These are phyloP conservation scores for Porites evermanni DNA, from an alignment of 92 coral and sea anemone genomes.

Conservation along the genomic window DNA sequence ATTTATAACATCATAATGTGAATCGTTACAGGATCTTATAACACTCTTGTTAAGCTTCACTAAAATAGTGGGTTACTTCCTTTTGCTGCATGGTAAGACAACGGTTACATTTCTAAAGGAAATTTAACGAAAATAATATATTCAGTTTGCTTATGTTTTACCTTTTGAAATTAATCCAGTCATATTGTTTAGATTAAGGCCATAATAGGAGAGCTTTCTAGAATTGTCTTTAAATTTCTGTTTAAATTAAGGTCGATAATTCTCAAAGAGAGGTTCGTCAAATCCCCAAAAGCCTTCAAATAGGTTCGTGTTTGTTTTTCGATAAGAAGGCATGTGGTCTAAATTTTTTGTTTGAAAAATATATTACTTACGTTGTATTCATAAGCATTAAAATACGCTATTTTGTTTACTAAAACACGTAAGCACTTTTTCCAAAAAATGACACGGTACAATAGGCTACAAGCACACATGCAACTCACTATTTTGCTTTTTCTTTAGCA, in stretches of 20 bases:
- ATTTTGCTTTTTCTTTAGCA: slow-evolving; percentile 10
- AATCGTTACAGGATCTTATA: not conserved
- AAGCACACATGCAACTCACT: not conserved
- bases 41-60: not conserved
- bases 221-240: slow-evolving; percentile 10
- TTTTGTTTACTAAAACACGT: not conserved
- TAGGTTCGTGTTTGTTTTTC: not conserved
- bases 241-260: slow-evolving; percentile 8
- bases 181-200: not conserved
- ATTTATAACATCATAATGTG: not conserved
- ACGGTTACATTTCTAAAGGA: not conserved
- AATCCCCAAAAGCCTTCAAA: not conserved
- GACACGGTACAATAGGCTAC: not conserved
- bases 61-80: not conserved
- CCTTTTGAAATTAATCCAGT: not conserved
- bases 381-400: not conserved
- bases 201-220: not conserved
- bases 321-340: not conserved
- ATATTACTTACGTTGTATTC: not conserved
- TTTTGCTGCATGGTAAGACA: slow-evolving; percentile 16
- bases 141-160: slow-evolving; percentile 1
- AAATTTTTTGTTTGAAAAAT: slow-evolving; percentile 11
- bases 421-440: not conserved
- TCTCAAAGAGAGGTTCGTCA: not conserved
- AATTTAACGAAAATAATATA: not conserved